Evolutionary conservation across 2,113 vertebrate species (phyloP), one percentile per base, ranked within the genome.

Genomic region (Phalacrocorax aristotelis): DNA sequence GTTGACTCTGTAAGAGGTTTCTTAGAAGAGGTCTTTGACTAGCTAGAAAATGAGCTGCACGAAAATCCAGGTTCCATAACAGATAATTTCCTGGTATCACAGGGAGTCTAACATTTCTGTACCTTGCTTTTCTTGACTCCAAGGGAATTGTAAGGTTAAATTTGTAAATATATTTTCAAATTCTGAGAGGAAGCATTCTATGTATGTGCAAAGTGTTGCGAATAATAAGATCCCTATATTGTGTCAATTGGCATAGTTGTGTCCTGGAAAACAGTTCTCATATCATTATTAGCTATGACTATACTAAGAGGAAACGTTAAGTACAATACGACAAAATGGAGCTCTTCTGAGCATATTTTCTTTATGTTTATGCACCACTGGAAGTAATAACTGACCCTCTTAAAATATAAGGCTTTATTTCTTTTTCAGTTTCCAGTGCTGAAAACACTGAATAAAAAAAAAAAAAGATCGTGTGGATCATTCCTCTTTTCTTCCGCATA

Each of bases 401-500:
- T 95, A 75, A 78, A 97, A 80, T 51, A 71, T 40, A 92, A 90
- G 66, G 29, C 69, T 57, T 49, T 70, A 81, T 87, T 91, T 95
- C 13, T 29, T 65, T 80, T 95, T 84, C 48, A 55, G 60, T 90
- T 97, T 95, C 49, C n/a, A 55, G 21, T 52, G 78, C 25, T 91
- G 68, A 92, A 95, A 92, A 89, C 25, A 75, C 22, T 74, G 62
- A 83, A 90, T 52, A 36, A 83, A 68, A 69, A 48, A 49, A 54
- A 42, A 38, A 57, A 23, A 72, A 69, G 15, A 81, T n/a, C 55
- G 46, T 81, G 72, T 49, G 21, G 76, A 78, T 85, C 44, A 10
- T 91, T 89, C 36, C n/a, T 94, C 29, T 82, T 60, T 94, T 90
- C 48, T 92, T 96, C 75, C 19, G 61, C 61, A 8, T 70, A 52